Base-by-base conservation (phyloP, 1,140 invertebrate species). In the Drosophila pruinosa region DNA sequence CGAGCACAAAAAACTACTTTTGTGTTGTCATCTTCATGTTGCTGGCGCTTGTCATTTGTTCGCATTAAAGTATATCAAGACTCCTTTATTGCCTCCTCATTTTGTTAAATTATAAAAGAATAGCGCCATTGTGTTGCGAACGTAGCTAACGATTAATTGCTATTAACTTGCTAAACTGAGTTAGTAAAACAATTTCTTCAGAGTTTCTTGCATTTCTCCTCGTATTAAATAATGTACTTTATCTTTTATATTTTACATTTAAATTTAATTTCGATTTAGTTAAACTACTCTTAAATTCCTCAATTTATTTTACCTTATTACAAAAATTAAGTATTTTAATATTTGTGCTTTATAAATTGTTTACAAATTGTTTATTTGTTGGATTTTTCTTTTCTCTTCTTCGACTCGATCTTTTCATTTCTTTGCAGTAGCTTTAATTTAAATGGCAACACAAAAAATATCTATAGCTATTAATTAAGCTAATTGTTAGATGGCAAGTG, bases 31-130 rank as follows among this genome's bases (percentile, higher is more conserved):
- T 73, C 59, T 74, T 47, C 76, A 70, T 67, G 68, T 80, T 67
- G 52, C 36, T 63, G 41, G 57, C 53, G 81, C 64, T 64, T 86
- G 68, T 71, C 75, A 71, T 73, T 85, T 77, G 61, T 75, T 72
- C 53, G 36, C 43, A 38, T 12, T 45, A 34, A 31, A 62, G 41
- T 38, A 34, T 61, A 48, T 36, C 43, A 61, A 48, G n/a, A 48
- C 38, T 31, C 6, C 24, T 61, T 21, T 61, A 47, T 48, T 61
- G 48, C 12, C 43, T 48, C 14, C 12, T 4, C 39, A 58, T 45
- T 58, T 58, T 4, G 1, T 14, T 12, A 4, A 15, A 38, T 24
- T 19, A 31, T 31, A 12, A 21, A 26, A 8, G n/a, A 47, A 22
- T 24, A 26, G 19, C 0, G 17, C 10, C 10, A 47, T 47, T 34